Evolutionary conservation across 2,888 invertebrate genomes (phyloP), one percentile per base, ranked within the genome.

Genomic region (Gerris lacustris): DNA sequence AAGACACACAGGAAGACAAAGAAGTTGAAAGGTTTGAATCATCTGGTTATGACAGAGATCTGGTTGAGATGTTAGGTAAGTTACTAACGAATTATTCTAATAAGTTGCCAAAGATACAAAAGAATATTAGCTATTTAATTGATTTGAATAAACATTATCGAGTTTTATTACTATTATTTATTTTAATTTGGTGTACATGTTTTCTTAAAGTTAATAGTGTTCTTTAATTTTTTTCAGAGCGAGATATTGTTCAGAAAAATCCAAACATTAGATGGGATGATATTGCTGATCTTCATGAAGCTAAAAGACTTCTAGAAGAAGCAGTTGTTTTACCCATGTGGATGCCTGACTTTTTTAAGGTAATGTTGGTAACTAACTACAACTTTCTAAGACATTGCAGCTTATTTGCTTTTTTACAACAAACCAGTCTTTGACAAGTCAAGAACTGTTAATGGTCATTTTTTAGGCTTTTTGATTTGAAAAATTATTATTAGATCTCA

Each of bases 331-430:
- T 98, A 78, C 98, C 98, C 5, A 91, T 97, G 87, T 89, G 94
- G 86, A 96, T 98, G 90, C 98, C 98, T 1, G 95, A 97, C 79
- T 98, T 94, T 83, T 99, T 99, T 81, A 96, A 92, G 83, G 96
- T 91, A 82, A 77, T 77, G 31, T 31, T 31, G 31, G 31, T 31
- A 31, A 31, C 31, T 31, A 2, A 31, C 2, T 76, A 75, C 31
- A 66, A 68, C 69, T 44, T 68, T 44, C 63, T 31, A 4, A 31
- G 1, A 31, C 1, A 4, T 31, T 31, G 47, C 17, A 31, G 31
- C 31, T 31, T 31, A 31, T 31, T 31, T 31, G 31, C 31, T 31
- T 31, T 31, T 31, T 31, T 31, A 2, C 4, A n/a, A n/a, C 31
- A 1, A 31, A 2, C 31, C 31, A 31, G 31, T 31, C 31, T 31